These are phyloP conservation scores for Ectemnius cavifrons DNA, from an alignment of 2,888 invertebrate genomes.

Conservation along the genomic window DNA sequence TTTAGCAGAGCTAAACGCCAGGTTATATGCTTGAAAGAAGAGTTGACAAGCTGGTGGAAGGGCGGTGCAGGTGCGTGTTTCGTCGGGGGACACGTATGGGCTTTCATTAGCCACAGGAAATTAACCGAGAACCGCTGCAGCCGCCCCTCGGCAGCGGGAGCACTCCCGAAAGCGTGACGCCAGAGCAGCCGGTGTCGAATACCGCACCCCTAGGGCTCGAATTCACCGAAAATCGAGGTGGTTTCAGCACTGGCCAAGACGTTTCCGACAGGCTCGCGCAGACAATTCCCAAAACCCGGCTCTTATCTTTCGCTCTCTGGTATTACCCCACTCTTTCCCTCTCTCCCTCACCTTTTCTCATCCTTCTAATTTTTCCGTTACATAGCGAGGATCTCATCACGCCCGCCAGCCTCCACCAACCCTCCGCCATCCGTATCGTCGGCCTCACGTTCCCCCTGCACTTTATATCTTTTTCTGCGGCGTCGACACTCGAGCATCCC, in stretches of 20 bases:
- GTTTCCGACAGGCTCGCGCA: constrained; percentile 17
- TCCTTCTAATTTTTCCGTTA: constrained; percentile 5
- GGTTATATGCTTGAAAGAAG: constrained; percentile 34
- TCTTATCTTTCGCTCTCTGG: constrained; percentile 12
- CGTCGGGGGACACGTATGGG: constrained; percentile 53
- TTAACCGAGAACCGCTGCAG: constrained; percentile 69
- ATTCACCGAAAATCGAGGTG: constrained; percentile 50
- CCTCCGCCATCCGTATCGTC: constrained; percentile 11
- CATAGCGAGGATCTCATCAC: constrained; percentile 4
- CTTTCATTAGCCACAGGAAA: constrained; percentile 77
- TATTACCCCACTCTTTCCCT: constrained; percentile 24
- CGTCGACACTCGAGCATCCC: constrained; percentile 7
- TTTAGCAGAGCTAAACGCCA: constrained; percentile 15
- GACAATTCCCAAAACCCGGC: constrained; percentile 21
- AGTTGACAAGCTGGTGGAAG: constrained; percentile 21
- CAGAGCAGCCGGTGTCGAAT: constrained; percentile 53
- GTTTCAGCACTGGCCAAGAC: constrained; percentile 35
- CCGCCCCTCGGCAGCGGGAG: constrained; percentile 27
- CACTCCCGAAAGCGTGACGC: constrained; percentile 41
- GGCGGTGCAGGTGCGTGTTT: constrained; percentile 45
- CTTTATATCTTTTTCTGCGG: constrained; percentile 27
- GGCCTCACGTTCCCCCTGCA: constrained; percentile 5
- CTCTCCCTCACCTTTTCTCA: constrained; percentile 12
- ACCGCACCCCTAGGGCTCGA: constrained; percentile 42
- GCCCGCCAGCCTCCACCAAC: constrained; percentile 16